Evolutionary conservation across 2,113 vertebrate species (phyloP), one percentile per base, ranked within the genome.

Genomic region (Limanda limanda): DNA sequence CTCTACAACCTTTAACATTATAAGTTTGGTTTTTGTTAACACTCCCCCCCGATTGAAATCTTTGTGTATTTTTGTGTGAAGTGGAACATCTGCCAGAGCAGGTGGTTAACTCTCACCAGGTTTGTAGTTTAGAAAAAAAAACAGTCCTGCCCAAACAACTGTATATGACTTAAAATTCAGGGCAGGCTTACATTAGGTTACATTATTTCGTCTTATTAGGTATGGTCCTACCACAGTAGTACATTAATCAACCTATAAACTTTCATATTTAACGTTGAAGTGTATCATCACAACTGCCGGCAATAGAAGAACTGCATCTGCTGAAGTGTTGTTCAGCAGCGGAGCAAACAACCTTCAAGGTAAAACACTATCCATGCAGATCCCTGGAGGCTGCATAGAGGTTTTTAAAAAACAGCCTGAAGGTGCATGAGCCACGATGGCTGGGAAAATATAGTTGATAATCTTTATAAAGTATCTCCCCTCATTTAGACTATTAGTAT

Each of bases 351-450:
- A 51, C 47, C 18, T 51, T 4, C 47, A 51, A 51, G 47, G 59
- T 35, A 83, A 69, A 65, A 31, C 60, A 79, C 23, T 14, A 54
- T 25, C 17, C 14, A 23, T 27, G 13, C 57, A 37, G 35, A 42
- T 42, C 40, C 40, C 40, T 42, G 11, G 40, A 13, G 40, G 13
- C 11, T 42, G 2, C 12, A 42, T 42, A 42, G 12, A 42, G 40
- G 10, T 42, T 42, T 42, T 12, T 13, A 13, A 60, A 55, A 67
- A 51, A 83, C 68, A 70, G 42, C 14, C 25, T 2, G 10, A 25
- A 57, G 21, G 15, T 42, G 15, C 15, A 20, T 56, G 37, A 67
- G 64, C 45, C 13, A n/a, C 61, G 31, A 37, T 12, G 56, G 31
- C 64, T 15, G 37, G 24, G 56, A 25, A 67, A 64, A 66, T 12